Conservation (phyloP, 2,888 invertebrate genomes). For the Stenchaetothrips biformis region DNA sequence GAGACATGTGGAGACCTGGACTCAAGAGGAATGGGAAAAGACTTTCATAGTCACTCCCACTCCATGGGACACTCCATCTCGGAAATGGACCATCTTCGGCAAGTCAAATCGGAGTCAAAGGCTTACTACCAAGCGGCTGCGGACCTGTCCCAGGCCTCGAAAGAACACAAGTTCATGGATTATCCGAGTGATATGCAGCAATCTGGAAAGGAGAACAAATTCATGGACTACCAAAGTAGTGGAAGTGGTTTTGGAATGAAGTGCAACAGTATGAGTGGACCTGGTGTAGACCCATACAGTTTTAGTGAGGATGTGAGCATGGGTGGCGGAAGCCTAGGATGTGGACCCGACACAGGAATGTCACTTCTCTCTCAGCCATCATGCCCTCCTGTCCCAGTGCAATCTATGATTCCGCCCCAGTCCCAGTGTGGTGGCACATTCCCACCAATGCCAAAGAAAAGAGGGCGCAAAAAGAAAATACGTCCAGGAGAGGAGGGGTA, state of each 20-base stretch:
- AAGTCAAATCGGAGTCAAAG: constrained; percentile 32
- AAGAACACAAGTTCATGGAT: constrained; percentile 9
- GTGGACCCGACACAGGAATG: background rate
- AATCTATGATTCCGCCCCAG: constrained; percentile 34
- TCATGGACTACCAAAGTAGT: background rate
- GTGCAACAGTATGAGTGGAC: constrained; percentile 50
- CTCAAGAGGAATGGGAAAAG: background rate
- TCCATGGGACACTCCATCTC: constrained; percentile 27
- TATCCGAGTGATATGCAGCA: constrained; percentile 11
- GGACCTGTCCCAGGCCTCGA: background rate
- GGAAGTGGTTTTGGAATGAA: constrained; percentile 48
- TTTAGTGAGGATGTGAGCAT: constrained; percentile 76
- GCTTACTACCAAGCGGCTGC: background rate
- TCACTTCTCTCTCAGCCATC: constrained; percentile 34
- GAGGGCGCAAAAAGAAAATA: constrained; percentile 80
- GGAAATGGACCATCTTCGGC: constrained; percentile 29
- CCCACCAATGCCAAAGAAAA: constrained; percentile 62
- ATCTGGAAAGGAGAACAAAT: background rate
- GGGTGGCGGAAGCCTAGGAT: background rate
- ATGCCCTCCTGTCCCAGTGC: constrained; percentile 46
- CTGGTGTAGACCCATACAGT: constrained; percentile 69
- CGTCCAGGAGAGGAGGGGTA: constrained; percentile 47
- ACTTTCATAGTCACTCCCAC: constrained; percentile 32
- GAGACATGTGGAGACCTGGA: constrained; percentile 59
- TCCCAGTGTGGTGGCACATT: constrained; percentile 43